Base-by-base conservation (phyloP, 2,888 invertebrate species). In the Rhaphigaster nebulosa region DNA sequence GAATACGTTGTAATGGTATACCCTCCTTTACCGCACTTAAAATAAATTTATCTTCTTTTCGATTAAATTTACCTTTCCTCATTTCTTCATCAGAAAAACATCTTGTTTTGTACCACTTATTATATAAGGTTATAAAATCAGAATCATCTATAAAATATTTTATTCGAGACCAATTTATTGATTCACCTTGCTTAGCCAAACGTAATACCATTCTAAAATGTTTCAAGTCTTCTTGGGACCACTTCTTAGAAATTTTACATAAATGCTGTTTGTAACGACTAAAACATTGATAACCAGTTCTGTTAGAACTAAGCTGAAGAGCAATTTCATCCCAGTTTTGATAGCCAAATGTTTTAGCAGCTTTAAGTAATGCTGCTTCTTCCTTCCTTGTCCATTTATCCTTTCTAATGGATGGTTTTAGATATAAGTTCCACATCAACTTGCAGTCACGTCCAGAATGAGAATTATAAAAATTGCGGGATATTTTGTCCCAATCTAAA, bases 131-230 rank as follows among this genome's bases (percentile, higher is more conserved):
- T 6, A 94, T 94, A 93, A 96, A 96, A 0, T 95, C 95, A 92
- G 96, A 94, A 91, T 95, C 95, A 20, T 95, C 95, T 93, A 97
- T 95, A 89, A 95, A 95, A 45, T 94, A 94, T 1, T 95, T 94
- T 15, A 97, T 95, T 93, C 95, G 95, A 6, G 95, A 95, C 97
- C 98, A 98, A 0, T 97, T 96, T 92, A 97, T 96, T 87, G 95
- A 95, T 91, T 95, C 94, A 34, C 96, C 97, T 91, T 94, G 94
- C n/a, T 96, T 95, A 0, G 98, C 95, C 2, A 96, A 93, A 90
- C 95, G 94, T 60, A 94, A 93, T 20, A 89, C 29, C 15, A 52
- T 29, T n/a, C 38, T 20, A 5, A 98, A 94, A 88, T 95, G 94
- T 89, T 95, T 94, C 92, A 97, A 96, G 93, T 98, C 98, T 87